phyloP scores from a whole-genome alignment of 1,140 invertebrate species.

The Nebria ingens region DNA sequence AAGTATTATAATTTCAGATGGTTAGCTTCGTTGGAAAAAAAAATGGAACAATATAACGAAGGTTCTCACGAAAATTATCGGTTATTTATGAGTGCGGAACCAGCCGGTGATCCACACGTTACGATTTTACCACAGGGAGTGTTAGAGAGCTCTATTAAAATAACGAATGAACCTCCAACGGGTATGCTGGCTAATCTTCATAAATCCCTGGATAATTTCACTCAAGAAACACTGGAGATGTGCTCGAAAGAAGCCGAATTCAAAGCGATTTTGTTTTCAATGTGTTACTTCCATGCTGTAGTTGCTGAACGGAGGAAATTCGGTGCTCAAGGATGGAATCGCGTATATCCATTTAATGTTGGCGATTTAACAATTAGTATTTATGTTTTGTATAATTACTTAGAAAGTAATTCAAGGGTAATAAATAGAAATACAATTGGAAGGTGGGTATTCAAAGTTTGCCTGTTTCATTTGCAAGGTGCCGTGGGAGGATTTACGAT shows the following conservation, averaged over 20 bases:
- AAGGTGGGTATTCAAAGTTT: too few relatives aligned
- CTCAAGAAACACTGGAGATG: conserved; percentile 84
- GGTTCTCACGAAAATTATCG: conserved; percentile 60
- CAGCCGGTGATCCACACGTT: conserved; percentile 36
- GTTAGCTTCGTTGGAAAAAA: conserved; percentile 81
- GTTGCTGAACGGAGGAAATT: conserved; percentile 88
- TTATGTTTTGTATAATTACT: conserved; percentile 84
- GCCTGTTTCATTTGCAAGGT: too few relatives aligned
- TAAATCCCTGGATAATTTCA: conserved; percentile 89
- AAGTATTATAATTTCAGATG: too few relatives aligned
- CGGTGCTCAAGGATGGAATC: conserved; percentile 92
- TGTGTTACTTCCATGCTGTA: conserved; percentile 95
- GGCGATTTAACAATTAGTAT: conserved; percentile 89
- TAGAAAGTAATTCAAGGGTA: conserved; percentile 71
- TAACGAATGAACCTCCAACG: conserved; percentile 91
- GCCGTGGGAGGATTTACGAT: conserved; percentile 87
- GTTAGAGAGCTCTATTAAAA: conserved; percentile 88
- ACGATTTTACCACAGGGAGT: conserved; percentile 60
- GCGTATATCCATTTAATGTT: conserved; percentile 63
- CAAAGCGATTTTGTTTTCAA: conserved; percentile 80
- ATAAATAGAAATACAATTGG: conserved; percentile 13
- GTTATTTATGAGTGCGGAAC: conserved; percentile 51
- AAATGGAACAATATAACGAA: conserved; percentile 68
- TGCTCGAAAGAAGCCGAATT: conserved; percentile 91
- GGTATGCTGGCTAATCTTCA: conserved; percentile 91